A percentile compares a stretch with the other conserved stretches of the same genome.
phyloP scores from a whole-genome alignment of 2,797 vertebrate species.

The Cyclura pinguis region DNA sequence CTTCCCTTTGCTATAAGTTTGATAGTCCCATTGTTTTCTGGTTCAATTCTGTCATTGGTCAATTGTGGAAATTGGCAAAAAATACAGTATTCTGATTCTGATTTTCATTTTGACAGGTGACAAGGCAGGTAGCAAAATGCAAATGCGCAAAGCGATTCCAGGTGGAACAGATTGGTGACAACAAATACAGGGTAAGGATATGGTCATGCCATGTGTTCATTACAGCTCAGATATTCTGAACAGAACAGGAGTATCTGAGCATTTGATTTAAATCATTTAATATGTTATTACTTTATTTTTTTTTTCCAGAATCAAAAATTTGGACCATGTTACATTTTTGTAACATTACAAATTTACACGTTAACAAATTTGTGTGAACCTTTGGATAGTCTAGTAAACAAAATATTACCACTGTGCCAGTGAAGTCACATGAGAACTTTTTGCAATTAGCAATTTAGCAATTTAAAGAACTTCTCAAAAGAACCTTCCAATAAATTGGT shows the following conservation, averaged over 20 bases:
- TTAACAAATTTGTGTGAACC: neutral
- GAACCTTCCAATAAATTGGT: neutral
- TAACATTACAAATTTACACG: too few relatives aligned
- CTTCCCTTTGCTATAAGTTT: neutral
- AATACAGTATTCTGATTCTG: conserved; percentile 39
- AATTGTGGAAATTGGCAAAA: neutral
- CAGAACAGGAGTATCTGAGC: neutral
- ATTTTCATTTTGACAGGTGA: conserved; percentile 86
- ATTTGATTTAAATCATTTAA: conserved; percentile 27
- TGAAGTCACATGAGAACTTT: conserved; percentile 7
- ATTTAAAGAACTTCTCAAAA: neutral
- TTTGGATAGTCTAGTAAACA: neutral
- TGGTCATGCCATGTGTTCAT: conserved; percentile 17
- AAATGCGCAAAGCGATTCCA: conserved; percentile 99
- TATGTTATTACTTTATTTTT: neutral
- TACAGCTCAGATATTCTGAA: conserved; percentile 7
- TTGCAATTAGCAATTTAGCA: neutral
- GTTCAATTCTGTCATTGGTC: neutral
- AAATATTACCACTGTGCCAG: neutral
- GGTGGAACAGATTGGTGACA: conserved; percentile 99
- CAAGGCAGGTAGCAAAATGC: conserved; percentile 98
- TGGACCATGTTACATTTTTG: neutral
- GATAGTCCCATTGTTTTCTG: conserved; percentile 9
- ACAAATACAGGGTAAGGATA: conserved; percentile 96
- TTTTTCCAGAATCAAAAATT: conserved; percentile 12